Evolutionary conservation across 2,113 vertebrate species (phyloP), one percentile per base, ranked within the genome.

Genomic region (Coturnix japonica): DNA sequence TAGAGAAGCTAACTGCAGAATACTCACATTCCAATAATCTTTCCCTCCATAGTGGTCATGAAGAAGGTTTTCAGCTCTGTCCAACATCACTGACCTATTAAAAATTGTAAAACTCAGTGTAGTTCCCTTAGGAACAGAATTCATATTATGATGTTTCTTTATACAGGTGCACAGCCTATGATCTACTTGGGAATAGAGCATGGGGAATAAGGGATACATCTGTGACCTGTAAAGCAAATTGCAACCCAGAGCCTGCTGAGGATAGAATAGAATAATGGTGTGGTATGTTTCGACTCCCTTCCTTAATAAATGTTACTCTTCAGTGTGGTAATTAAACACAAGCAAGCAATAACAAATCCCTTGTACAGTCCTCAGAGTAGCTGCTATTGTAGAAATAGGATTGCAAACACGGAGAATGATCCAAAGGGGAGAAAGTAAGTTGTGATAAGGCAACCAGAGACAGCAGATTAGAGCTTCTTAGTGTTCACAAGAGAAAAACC

Each of bases 11-110:
- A 8, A 61, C 39, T 26, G 26, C 47, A 82, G 43, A 71, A 87
- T 96, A 98, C 99, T 99, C 97, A 99, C 99, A 87, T 99, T 98
- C 99, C 99, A 99, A 94, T 99, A 99, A 93, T 99, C 98, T 93
- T 98, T 99, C 37, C 99, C 98, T 73, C 99, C 98, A 18, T 99
- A 99, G 93, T 99, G 98, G 95, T 99, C 99, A 53, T 99, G 99
- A 22, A 99, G 98, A 43, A 99, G 98, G 54, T 99, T 99, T 96
- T 99, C 99, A 18, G 99, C 99, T 97, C 99, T 97, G 97, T 99
- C 99, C 70, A 99, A 90, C 99, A 99, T 99, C 94, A 99, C 98
- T 54, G 98, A 98, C 96, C 98, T 99, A 70, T 64, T 81, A 75
- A 81, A 87, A 94, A 93, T 72, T 15, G 84, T 31, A 94, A 78